Percentiles rank a stretch among this genome's conserved stretches.
These are phyloP conservation scores for Cephalopterus ornatus DNA, from an alignment of 2,113 vertebrate genomes.

Conservation along the genomic window DNA sequence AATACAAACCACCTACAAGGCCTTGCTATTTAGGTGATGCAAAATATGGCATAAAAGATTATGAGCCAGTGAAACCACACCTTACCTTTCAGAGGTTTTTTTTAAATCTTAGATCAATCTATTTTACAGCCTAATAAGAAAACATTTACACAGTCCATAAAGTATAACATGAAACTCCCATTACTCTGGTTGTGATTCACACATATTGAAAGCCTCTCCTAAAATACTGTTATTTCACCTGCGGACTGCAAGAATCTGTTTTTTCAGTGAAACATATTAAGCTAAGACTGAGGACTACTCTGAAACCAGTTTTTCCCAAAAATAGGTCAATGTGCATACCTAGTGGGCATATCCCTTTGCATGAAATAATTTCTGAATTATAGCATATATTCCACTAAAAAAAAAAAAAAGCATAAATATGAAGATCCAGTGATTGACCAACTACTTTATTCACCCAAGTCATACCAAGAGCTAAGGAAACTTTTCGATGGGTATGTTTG, in stretches of 20 bases:
- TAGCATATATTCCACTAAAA: not conserved
- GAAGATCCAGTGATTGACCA: not conserved
- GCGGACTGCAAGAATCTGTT: not conserved
- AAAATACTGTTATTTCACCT: not conserved
- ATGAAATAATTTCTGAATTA: not conserved
- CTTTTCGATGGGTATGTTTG: not conserved
- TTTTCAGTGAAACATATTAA: not conserved
- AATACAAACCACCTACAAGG: not conserved
- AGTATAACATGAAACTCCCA: not conserved
- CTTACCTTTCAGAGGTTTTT: not conserved
- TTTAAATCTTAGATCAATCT: not conserved
- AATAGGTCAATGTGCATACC: not conserved
- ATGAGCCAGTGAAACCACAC: not conserved
- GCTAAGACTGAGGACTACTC: not conserved
- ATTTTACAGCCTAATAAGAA: not conserved
- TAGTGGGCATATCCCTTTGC: not conserved
- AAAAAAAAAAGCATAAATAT: not conserved
- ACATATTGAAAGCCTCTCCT: not conserved
- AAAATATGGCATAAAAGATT: not conserved
- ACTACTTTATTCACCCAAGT: not conserved
- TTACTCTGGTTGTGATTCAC: not conserved
- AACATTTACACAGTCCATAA: not conserved
- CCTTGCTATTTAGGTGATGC: not conserved
- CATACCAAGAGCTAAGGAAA: not conserved
- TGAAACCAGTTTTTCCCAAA: not conserved